Percentiles rank a stretch among this genome's conserved stretches.
phyloP scores from a whole-genome alignment of 2,888 invertebrate genomes.

The Lacanobia wlatinum region DNA sequence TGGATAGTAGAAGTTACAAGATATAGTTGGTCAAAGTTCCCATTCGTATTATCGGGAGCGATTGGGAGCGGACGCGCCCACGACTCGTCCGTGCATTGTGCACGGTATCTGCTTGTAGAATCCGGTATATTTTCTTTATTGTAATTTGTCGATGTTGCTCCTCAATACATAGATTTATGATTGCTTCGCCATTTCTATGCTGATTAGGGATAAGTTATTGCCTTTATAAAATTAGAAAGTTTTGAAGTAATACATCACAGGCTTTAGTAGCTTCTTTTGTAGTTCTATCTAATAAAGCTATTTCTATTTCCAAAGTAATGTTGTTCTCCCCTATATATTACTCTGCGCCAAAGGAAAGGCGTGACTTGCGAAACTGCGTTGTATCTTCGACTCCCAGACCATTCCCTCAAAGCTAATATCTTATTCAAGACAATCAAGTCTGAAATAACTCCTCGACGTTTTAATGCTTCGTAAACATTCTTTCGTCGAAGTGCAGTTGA shows the following conservation, averaged over 20 bases:
- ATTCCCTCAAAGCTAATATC: constrained; percentile 38
- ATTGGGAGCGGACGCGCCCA: constrained; percentile 62
- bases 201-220: constrained; percentile 53
- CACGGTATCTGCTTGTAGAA: constrained; percentile 51
- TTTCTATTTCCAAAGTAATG: constrained; percentile 23
- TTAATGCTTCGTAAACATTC: constrained; percentile 44
- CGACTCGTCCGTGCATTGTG: constrained; percentile 53
- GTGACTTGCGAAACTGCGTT: constrained; percentile 33
- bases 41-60: constrained; percentile 66
- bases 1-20: constrained; percentile 28
- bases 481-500: constrained; percentile 32
- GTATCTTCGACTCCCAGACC: constrained; percentile 14
- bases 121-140: constrained; percentile 67
- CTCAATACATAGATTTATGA: constrained; percentile 61
- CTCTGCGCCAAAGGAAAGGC: not conserved
- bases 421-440: constrained; percentile 56
- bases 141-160: constrained; percentile 70
- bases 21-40: constrained; percentile 68
- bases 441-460: constrained; percentile 39
- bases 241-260: constrained; percentile 28
- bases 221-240: constrained; percentile 36
- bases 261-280: constrained; percentile 17
- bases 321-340: constrained; percentile 20
- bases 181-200: constrained; percentile 52
- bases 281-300: not conserved